Base-by-base conservation (phyloP, 2,797 vertebrate species). In the Tiaroga cobitis region DNA sequence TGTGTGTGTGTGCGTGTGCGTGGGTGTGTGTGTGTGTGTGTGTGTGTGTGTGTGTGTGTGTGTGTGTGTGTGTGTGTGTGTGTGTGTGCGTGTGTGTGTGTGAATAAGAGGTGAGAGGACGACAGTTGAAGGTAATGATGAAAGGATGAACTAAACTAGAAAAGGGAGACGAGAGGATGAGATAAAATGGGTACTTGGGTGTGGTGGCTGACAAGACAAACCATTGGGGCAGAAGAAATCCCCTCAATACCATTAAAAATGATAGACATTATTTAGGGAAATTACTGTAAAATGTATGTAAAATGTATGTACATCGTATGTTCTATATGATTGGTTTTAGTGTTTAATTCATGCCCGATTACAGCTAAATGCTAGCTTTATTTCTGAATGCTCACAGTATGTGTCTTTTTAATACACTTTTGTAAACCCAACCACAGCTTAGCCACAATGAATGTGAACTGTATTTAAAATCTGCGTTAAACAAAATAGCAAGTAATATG, bases 1-100 rank as follows among this genome's bases (percentile, higher is more conserved):
- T 59, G 21, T 56, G 49, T n/a, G n/a, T n/a, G n/a, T n/a, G n/a
- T n/a, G n/a, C n/a, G n/a, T n/a, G n/a, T n/a, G n/a, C n/a, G n/a
- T n/a, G n/a, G n/a, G 59, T 29, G 78, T 88, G 89, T 88, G 59
- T 29, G 78, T 88, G 89, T 88, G 59, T 29, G 78, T 88, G 89
- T 88, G 59, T 29, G 78, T 88, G 89, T 88, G 59, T 29, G 78
- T 88, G 89, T 88, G 59, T 29, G 78, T 88, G 89, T 88, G 59
- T 29, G 78, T 88, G 89, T 88, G 59, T 29, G 78, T 88, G 89
- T 88, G 59, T 29, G 78, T 88, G 89, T 88, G 59, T 29, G 78
- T 88, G 89, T 88, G n/a, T n/a, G n/a, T n/a, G n/a, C n/a, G 89
- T 61, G 56, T 86, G 43, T 59, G 21, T 59, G 54, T 59, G 21